Percentiles rank a stretch among this genome's conserved stretches.
phyloP scores from a whole-genome alignment of 2,797 vertebrate genomes.

The Paedocypris micromegethes region DNA sequence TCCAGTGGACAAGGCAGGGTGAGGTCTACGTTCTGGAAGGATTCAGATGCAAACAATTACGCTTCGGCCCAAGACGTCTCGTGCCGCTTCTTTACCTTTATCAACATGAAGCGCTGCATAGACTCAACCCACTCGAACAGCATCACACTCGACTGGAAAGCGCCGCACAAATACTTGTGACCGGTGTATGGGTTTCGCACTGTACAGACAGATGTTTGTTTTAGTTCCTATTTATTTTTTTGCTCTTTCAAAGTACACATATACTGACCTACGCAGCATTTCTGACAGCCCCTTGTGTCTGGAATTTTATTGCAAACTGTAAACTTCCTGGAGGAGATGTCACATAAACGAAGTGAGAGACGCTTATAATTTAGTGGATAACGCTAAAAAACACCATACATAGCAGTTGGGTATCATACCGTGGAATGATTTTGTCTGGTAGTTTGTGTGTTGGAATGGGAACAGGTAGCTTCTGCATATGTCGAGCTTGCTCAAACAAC shows the following conservation, averaged over 20 bases:
- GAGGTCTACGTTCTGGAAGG: conserved; percentile 79
- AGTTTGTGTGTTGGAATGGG: conserved; percentile 94
- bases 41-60: conserved; percentile 12
- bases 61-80: no score
- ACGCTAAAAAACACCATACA: neutral
- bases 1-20: conserved; percentile 81
- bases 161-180: conserved; percentile 84
- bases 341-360: neutral
- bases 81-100: conserved; percentile 71
- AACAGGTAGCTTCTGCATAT: conserved; percentile 92
- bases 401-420: conserved; percentile 47
- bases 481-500: conserved; percentile 91
- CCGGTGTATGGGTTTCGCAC: conserved; percentile 86
- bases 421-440: conserved; percentile 89
- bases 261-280: conserved; percentile 90
- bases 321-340: conserved; percentile 79
- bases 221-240: no score
- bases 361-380: neutral
- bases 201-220: conserved; percentile 34
- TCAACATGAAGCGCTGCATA: conserved; percentile 90
- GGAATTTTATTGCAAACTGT: conserved; percentile 94
- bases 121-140: conserved; percentile 86
- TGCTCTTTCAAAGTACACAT: neutral
- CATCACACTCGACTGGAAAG: conserved; percentile 82
- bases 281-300: conserved; percentile 95